These are phyloP conservation scores for Mallotus villosus DNA, from an alignment of 2,797 vertebrate genomes.

Conservation along the genomic window DNA sequence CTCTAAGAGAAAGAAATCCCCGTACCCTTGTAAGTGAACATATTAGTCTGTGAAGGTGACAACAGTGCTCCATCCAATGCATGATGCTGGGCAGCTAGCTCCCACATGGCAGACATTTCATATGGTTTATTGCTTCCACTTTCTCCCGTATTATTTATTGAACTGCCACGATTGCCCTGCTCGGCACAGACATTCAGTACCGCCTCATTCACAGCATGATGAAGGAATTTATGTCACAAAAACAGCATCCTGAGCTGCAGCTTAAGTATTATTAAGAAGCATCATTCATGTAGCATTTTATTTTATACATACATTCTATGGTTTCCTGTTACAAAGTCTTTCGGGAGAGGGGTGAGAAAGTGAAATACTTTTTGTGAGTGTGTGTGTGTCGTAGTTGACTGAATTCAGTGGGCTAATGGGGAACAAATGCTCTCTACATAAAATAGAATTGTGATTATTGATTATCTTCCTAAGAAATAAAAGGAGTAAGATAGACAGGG, in stretches of 20 bases:
- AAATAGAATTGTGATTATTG: constrained; percentile 30
- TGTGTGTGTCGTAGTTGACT: constrained; percentile 49
- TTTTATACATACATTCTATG: constrained; percentile 62
- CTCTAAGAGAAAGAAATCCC: constrained; percentile 37
- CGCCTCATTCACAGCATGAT: constrained; percentile 50
- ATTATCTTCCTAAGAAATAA: not conserved
- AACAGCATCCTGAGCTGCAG: constrained; percentile 56
- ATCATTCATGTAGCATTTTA: constrained; percentile 67
- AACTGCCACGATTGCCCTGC: constrained; percentile 62
- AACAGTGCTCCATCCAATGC: constrained; percentile 54
- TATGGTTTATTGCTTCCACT: constrained; percentile 73
- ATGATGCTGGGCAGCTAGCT: constrained; percentile 45
- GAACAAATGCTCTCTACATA: constrained; percentile 68
- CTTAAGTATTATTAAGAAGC: constrained; percentile 73
- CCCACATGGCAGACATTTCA: constrained; percentile 60
- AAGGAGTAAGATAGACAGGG: not conserved
- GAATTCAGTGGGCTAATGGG: constrained; percentile 70
- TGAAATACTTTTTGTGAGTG: not conserved
- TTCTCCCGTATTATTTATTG: constrained; percentile 76
- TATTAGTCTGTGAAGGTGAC: constrained; percentile 54
- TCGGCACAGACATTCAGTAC: constrained; percentile 58
- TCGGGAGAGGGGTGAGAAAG: not conserved
- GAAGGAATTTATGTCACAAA: constrained; percentile 67
- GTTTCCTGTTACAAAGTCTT: constrained; percentile 53
- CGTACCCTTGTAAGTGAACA: constrained; percentile 45